Evolutionary conservation across 2,797 vertebrate species (phyloP).

Genomic region (Arctocebus calabarensis): DNA sequence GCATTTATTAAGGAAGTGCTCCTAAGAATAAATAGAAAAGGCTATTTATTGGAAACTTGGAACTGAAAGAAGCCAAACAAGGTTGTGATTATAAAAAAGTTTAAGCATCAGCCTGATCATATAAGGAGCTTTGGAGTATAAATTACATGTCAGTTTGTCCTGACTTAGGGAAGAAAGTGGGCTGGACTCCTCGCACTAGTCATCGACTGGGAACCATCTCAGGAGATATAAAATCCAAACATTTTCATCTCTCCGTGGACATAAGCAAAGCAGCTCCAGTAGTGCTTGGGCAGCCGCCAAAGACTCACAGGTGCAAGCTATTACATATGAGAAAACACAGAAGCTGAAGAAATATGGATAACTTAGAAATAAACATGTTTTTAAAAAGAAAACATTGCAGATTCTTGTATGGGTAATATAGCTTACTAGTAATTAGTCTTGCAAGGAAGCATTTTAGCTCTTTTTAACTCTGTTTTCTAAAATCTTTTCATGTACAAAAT

Average conservation of each 20-base stretch:
- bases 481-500: neutral
- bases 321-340: neutral
- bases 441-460: neutral
- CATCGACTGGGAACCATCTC: neutral
- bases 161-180: neutral
- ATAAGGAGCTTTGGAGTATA: neutral
- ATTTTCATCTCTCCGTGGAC: neutral
- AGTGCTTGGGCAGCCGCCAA: neutral
- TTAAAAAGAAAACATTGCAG: neutral
- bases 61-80: conserved; percentile 5
- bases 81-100: neutral
- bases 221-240: neutral
- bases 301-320: neutral
- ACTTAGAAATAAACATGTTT: conserved; percentile 13
- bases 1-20: neutral
- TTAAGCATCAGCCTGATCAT: neutral
- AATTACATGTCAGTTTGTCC: neutral
- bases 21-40: neutral
- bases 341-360: neutral
- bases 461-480: neutral
- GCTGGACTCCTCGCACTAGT: neutral
- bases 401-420: neutral
- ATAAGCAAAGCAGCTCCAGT: neutral
- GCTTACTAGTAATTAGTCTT: conserved; percentile 15
- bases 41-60: neutral